phyloP scores from a whole-genome alignment of 2,113 vertebrate genomes.

The Centropus unirufus region DNA sequence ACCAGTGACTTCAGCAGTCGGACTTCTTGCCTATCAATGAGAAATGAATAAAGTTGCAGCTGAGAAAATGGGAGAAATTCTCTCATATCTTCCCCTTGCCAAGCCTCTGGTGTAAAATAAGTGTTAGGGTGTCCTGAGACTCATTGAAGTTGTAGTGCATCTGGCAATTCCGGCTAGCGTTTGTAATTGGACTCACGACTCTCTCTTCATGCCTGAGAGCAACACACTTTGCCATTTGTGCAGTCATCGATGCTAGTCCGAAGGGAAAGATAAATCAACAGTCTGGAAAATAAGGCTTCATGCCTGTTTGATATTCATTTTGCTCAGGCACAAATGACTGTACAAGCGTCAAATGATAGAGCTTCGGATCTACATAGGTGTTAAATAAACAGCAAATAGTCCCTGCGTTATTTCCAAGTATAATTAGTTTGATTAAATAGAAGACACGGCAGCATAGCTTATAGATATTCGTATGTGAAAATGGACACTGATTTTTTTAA shows the following conservation, averaged over 20 bases:
- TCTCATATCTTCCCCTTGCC: not conserved
- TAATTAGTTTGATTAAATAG: not conserved
- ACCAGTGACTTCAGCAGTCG: not conserved
- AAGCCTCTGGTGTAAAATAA: not conserved
- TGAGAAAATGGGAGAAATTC: not conserved
- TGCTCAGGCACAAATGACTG: not conserved
- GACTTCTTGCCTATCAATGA: not conserved
- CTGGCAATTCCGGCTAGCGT: not conserved
- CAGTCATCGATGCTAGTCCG: not conserved
- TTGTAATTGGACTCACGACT: not conserved
- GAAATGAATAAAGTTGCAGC: not conserved
- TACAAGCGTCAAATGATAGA: not conserved
- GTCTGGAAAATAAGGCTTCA: slow-evolving; percentile 23
- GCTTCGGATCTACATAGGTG: not conserved
- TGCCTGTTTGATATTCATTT: slow-evolving; percentile 29
- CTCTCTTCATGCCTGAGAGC: slow-evolving; percentile 8
- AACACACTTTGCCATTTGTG: not conserved
- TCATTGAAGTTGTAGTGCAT: not conserved
- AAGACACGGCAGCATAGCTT: not conserved
- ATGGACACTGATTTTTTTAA: not conserved
- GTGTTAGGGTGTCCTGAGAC: not conserved
- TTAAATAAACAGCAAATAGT: slow-evolving; percentile 29
- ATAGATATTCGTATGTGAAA: not conserved
- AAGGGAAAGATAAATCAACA: not conserved
- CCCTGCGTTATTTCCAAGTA: not conserved